Conservation (phyloP, 2,888 invertebrate species). For the Spilarctia lutea region DNA sequence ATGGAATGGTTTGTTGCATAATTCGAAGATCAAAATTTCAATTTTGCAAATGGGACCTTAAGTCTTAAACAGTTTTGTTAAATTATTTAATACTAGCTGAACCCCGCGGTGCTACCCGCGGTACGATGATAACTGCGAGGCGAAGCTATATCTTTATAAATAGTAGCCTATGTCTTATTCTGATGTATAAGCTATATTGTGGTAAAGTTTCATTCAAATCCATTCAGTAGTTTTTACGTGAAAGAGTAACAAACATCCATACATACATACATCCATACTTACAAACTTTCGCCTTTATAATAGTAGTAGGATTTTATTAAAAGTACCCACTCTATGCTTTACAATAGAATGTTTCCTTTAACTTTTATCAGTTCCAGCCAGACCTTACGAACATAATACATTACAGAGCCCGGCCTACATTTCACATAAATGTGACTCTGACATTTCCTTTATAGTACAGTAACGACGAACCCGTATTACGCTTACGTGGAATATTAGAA, state of each 20-base stretch:
- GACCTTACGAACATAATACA: slow-evolving; percentile 18
- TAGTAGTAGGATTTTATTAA: not conserved
- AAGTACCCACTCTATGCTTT: not conserved
- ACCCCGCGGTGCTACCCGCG: no score
- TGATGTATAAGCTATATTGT: no score
- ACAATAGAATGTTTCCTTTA: not conserved
- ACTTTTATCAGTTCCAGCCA: slow-evolving; percentile 6
- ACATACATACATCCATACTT: no score
- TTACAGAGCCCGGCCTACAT: slow-evolving; percentile 26
- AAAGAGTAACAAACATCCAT: no score
- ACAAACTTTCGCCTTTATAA: no score
- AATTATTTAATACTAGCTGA: not conserved
- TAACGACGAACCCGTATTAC: slow-evolving; percentile 15
- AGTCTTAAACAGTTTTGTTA: not conserved
- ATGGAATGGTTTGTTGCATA: not conserved
- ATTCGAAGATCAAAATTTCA: not conserved
- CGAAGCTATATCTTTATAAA: no score
- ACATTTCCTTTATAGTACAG: slow-evolving; percentile 26
- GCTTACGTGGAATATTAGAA: slow-evolving; percentile 11
- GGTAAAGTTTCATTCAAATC: no score
- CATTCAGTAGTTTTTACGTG: no score
- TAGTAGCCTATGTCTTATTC: no score
- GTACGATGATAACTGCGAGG: no score
- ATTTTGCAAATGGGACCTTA: not conserved
- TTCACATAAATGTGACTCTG: slow-evolving; percentile 26